A percentile compares a stretch with the other conserved stretches of the same genome.
These are phyloP conservation scores for Ceraclea dissimilis DNA, from an alignment of 2,888 invertebrate genomes.

Conservation along the genomic window DNA sequence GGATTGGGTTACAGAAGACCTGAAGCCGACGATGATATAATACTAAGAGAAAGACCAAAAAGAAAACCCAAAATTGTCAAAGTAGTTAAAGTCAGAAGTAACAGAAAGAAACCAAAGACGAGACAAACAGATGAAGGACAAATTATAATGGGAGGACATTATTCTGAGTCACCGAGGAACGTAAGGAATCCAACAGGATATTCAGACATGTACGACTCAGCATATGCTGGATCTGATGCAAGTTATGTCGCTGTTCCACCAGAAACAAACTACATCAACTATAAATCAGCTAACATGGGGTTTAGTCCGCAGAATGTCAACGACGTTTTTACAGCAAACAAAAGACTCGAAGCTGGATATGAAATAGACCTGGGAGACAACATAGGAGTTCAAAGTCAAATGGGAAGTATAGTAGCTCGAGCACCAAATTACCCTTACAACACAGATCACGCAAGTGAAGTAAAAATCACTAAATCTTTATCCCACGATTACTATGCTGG, in stretches of 20 bases:
- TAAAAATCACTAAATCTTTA: slow-evolving; percentile 36
- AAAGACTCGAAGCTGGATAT: slow-evolving; percentile 19
- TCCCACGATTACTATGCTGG: slow-evolving; percentile 39
- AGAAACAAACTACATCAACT: slow-evolving; percentile 21
- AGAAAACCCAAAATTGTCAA: slow-evolving; percentile 14
- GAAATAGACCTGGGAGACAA: slow-evolving; percentile 8
- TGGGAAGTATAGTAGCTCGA: slow-evolving; percentile 15
- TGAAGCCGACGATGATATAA: slow-evolving; percentile 1
- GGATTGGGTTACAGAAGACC: not conserved
- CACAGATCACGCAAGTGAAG: slow-evolving; percentile 17
- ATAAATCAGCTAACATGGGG: slow-evolving; percentile 25
- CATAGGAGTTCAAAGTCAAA: slow-evolving; percentile 12
- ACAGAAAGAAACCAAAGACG: slow-evolving; percentile 7
- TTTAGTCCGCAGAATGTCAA: slow-evolving; percentile 26
- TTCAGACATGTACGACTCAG: not conserved
- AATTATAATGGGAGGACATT: slow-evolving; percentile 26
- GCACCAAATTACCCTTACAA: slow-evolving; percentile 2
- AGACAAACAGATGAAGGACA: not conserved
- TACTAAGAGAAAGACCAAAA: slow-evolving; percentile 18
- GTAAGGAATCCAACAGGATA: slow-evolving; percentile 8
- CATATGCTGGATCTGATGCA: not conserved
- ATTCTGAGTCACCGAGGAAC: slow-evolving; percentile 28
- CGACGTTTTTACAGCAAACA: slow-evolving; percentile 25
- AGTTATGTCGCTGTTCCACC: slow-evolving; percentile 10
- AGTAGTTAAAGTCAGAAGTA: slow-evolving; percentile 11